Conservation (phyloP, 1,140 invertebrate species). For the Pygmarrhopalites habei region DNA sequence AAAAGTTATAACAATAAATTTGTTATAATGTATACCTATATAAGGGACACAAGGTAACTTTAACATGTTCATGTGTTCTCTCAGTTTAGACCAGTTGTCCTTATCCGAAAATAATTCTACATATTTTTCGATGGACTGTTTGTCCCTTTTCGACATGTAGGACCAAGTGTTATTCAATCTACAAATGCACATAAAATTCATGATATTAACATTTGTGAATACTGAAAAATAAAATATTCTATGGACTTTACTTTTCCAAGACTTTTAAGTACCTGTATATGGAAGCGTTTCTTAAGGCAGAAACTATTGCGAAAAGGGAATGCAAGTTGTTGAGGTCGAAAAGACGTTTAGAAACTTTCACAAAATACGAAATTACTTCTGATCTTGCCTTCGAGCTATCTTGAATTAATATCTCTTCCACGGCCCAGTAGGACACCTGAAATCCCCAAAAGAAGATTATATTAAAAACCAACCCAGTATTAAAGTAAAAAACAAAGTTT, state of each 20-base stretch:
- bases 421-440: constrained; percentile 78
- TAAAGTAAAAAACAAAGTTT: too few species aligned
- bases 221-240: constrained; percentile 14
- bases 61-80: constrained; percentile 74
- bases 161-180: constrained; percentile 72
- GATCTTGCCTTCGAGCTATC: constrained; percentile 70
- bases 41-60: constrained; percentile 88
- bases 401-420: constrained; percentile 74
- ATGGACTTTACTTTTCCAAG: too few species aligned
- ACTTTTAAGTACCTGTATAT: too few species aligned
- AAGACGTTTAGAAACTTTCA: constrained; percentile 84
- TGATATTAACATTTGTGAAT: too few species aligned
- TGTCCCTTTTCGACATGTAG: constrained; percentile 77
- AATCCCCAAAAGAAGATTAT: constrained; percentile 22
- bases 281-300: constrained; percentile 82
- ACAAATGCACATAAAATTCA: too few species aligned
- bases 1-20: too few species aligned
- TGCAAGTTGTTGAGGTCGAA: constrained; percentile 90
- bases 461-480: too few species aligned
- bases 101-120: constrained; percentile 82
- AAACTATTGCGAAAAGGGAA: constrained; percentile 85
- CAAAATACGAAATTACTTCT: constrained; percentile 81
- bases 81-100: constrained; percentile 79
- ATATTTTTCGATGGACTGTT: constrained; percentile 73
- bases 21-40: constrained; percentile 62